Conservation (phyloP, 2,797 vertebrate genomes). For the Poecilia picta region DNA sequence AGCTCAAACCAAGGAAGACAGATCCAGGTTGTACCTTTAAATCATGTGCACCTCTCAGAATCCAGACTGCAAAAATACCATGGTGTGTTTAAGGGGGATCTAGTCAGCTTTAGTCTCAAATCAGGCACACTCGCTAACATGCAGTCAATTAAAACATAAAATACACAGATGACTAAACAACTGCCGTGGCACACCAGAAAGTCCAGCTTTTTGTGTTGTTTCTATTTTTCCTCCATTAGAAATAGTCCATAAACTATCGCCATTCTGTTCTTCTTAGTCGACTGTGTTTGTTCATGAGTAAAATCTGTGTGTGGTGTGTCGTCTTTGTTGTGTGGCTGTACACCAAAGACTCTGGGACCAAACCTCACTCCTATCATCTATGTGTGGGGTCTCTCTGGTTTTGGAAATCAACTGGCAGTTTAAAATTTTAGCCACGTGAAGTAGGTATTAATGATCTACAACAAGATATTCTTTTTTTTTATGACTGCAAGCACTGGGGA, state of each 20-base stretch:
- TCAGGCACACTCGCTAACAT: not conserved
- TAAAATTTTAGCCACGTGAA: not conserved
- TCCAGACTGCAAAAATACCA: not conserved
- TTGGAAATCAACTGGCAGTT: not conserved
- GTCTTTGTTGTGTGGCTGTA: not conserved
- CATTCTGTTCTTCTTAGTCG: not conserved
- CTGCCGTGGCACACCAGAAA: not conserved
- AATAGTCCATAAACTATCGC: not conserved
- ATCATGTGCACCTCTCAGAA: slow-evolving; percentile 24
- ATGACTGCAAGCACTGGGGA: not conserved
- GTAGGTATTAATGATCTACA: not conserved
- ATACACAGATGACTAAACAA: not conserved
- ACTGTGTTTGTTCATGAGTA: not conserved
- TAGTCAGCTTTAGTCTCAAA: not conserved
- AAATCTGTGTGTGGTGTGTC: not conserved
- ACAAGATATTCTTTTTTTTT: not conserved
- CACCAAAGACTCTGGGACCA: not conserved
- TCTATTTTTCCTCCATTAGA: not conserved
- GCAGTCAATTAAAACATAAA: not conserved
- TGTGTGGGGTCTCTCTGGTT: not conserved
- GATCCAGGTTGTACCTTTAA: slow-evolving; percentile 28
- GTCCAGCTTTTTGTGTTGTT: not conserved
- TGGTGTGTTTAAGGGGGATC: not conserved
- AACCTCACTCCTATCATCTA: not conserved
- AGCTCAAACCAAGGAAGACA: slow-evolving; percentile 22